Evolutionary conservation across 2,888 invertebrate genomes (phyloP), one percentile per base, ranked within the genome.

Genomic region (Pyrrhosoma nymphula): DNA sequence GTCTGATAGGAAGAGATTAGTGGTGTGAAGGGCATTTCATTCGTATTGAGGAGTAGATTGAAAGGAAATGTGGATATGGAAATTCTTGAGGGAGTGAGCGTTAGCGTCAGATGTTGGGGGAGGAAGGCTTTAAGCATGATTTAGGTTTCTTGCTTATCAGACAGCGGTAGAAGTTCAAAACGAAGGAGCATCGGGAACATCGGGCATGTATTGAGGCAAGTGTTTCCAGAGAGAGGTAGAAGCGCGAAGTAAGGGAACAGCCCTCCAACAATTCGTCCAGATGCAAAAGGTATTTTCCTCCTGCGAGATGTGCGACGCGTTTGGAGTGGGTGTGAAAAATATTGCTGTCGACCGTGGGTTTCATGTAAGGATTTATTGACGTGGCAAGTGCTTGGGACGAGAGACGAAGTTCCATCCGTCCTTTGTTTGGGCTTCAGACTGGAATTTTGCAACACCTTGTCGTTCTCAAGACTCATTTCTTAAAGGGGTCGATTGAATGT

Each of bases 301-400:
- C 35, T 14, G 82, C 16, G 82, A 82, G 82, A 30, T 14, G 82
- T 18, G 30, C 82, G 16, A 35, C 82, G 16, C 12, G 14, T 82
- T 69, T 82, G 82, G 35, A 82, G 82, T 35, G 35, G 82, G 30
- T 35, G 82, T 82, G 30, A 82, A 82, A 82, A 82, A 82, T 82
- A 82, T 82, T 14, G 30, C 82, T 35, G 30, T 82, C 35, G 35
- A 82, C 82, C 35, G 30, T 18, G 26, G 82, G 30, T 30, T 82
- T 82, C 82, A 18, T 82, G 82, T n/a, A 82, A 82, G 82, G 82
- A 82, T 82, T 35, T 82, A 35, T 82, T 35, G 30, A 82, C 82
- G 26, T n/a, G 30, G 26, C 30, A 82, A 82, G 14, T 18, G 30
- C 82, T 82, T 35, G n/a, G 69, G 69, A n/a, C 82, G 14, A 30